These are phyloP conservation scores for Cerceris ruficornis DNA, from an alignment of 2,888 invertebrate genomes.

Conservation along the genomic window DNA sequence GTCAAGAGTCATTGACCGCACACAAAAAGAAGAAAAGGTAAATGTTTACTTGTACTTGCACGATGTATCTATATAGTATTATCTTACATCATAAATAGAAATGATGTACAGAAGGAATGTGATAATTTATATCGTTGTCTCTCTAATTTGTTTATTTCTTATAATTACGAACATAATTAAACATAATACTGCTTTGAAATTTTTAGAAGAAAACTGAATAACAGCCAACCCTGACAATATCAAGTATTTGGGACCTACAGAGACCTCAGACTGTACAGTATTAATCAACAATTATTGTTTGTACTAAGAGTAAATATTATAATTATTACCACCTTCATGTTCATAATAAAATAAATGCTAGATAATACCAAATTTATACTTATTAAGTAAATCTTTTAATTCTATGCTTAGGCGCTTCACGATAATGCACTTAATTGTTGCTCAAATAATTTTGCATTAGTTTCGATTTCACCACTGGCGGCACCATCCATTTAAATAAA, in stretches of 20 bases:
- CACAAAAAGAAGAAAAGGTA: slow-evolving; percentile 90
- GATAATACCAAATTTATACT: slow-evolving; percentile 79
- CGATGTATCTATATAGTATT: slow-evolving; percentile 5
- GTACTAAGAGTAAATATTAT: slow-evolving; percentile 80
- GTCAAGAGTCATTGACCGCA: slow-evolving; percentile 93
- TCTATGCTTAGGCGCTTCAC: slow-evolving; percentile 67
- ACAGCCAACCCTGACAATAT: slow-evolving; percentile 80
- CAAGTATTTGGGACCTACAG: slow-evolving; percentile 76
- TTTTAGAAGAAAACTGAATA: slow-evolving; percentile 80
- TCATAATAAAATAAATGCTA: slow-evolving; percentile 82
- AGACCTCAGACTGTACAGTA: slow-evolving; percentile 82
- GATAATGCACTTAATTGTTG: slow-evolving; percentile 68
- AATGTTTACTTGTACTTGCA: slow-evolving; percentile 2
- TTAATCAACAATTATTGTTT: slow-evolving; percentile 81
- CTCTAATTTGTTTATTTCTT: slow-evolving; percentile 54
- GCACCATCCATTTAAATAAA: slow-evolving; percentile 34
- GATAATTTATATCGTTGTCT: slow-evolving; percentile 28
- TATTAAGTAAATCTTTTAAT: slow-evolving; percentile 60
- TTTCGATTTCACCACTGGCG: slow-evolving; percentile 25
- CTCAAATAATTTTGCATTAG: slow-evolving; percentile 2
- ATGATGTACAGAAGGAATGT: slow-evolving; percentile 9
- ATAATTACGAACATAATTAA: slow-evolving; percentile 57
- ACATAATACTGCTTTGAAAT: slow-evolving; percentile 65
- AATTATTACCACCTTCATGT: slow-evolving; percentile 78
- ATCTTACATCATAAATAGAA: slow-evolving; percentile 3